A percentile compares a stretch with the other conserved stretches of the same genome.
Evolutionary conservation across 2,888 invertebrate species (phyloP).

Genomic region (Amiota minor): DNA sequence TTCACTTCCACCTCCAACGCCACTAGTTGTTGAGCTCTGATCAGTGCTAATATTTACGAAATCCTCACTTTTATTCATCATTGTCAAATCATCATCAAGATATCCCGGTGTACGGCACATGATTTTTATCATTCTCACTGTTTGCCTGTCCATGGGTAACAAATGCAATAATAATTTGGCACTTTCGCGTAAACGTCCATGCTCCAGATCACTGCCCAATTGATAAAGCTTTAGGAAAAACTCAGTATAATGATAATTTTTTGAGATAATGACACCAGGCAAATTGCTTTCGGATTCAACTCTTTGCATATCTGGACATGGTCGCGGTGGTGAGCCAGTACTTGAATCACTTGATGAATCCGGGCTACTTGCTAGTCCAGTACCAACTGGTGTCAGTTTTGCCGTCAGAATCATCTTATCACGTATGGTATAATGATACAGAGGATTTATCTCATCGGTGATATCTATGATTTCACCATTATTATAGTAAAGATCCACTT

Average conservation of each 20-base stretch:
- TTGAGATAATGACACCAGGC: constrained; percentile 94
- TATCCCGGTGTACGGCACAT: constrained; percentile 70
- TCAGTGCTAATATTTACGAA: constrained; percentile 38
- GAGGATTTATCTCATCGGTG: constrained; percentile 88
- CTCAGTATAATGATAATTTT: constrained; percentile 83
- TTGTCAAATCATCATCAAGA: neutral
- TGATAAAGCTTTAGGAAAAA: constrained; percentile 92
- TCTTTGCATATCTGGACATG: constrained; percentile 83
- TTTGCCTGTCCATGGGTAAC: constrained; percentile 73
- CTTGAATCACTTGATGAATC: constrained; percentile 97
- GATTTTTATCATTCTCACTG: constrained; percentile 71
- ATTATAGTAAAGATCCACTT: constrained; percentile 88
- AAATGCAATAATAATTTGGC: constrained; percentile 70
- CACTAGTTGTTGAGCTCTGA: constrained; percentile 41
- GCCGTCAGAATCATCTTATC: constrained; percentile 86
- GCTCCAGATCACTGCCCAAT: constrained; percentile 86
- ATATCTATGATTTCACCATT: constrained; percentile 92
- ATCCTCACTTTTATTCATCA: constrained; percentile 34
- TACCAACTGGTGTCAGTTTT: constrained; percentile 83
- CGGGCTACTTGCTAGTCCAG: constrained; percentile 84
- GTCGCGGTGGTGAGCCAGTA: constrained; percentile 91
- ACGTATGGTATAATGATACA: constrained; percentile 85
- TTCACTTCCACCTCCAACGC: neutral
- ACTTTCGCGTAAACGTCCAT: constrained; percentile 87
- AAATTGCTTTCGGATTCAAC: constrained; percentile 89